Base-by-base conservation (phyloP, 1,140 invertebrate genomes). In the Aradophagus sp. region DNA sequence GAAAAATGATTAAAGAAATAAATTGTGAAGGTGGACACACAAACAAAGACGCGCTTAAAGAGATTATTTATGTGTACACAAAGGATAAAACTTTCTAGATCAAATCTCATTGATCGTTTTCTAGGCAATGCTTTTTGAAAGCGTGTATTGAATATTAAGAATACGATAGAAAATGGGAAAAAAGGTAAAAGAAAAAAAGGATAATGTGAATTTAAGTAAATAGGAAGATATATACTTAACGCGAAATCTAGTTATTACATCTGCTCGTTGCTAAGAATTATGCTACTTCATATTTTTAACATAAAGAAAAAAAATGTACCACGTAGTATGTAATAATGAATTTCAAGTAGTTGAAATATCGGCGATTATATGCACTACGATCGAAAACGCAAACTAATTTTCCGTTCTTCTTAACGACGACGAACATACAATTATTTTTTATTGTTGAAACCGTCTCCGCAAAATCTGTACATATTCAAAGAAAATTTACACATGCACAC, bases 211-310 rank as follows among this genome's bases (percentile, higher is more conserved):
- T n/a, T n/a, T n/a, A n/a, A n/a, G n/a, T n/a, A n/a, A n/a, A n/a
- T n/a, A n/a, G n/a, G n/a, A n/a, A n/a, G n/a, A n/a, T n/a, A n/a
- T n/a, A n/a, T n/a, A n/a, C n/a, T n/a, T n/a, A n/a, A n/a, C n/a
- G n/a, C n/a, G n/a, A n/a, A n/a, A n/a, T n/a, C n/a, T n/a, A n/a
- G n/a, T n/a, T n/a, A n/a, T n/a, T n/a, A n/a, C n/a, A n/a, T n/a
- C n/a, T n/a, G n/a, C n/a, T n/a, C n/a, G n/a, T n/a, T n/a, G n/a
- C n/a, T n/a, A n/a, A n/a, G n/a, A n/a, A n/a, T n/a, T n/a, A n/a
- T n/a, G n/a, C n/a, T n/a, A n/a, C n/a, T n/a, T n/a, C n/a, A n/a
- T 16, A 79, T 58, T 76, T 65, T 71, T 74, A 79, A 75, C 67
- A 66, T 72, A 77, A 52, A 58, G n/a, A n/a, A n/a, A n/a, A 38